Evolutionary conservation across 2,797 vertebrate species (phyloP).

Genomic region (Channa striata): DNA sequence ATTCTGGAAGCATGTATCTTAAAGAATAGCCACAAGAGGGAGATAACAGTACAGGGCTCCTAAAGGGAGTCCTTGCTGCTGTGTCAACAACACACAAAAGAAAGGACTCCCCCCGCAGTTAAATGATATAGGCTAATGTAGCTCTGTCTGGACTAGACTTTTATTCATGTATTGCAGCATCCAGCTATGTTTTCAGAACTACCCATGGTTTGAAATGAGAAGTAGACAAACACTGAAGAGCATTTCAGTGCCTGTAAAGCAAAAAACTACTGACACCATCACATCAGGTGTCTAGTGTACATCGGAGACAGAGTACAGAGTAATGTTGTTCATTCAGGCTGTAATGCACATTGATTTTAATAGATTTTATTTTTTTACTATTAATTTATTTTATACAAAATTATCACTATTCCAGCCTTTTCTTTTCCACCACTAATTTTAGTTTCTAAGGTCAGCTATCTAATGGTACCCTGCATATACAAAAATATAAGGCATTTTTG

Average conservation of each 20-base stretch:
- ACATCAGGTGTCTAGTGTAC: slow-evolving; percentile 14
- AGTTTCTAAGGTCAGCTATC: neutral
- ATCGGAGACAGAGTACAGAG: neutral
- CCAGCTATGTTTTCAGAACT: slow-evolving; percentile 8
- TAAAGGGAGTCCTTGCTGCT: slow-evolving; percentile 23
- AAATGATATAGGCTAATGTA: slow-evolving; percentile 9
- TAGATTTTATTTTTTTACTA: no score
- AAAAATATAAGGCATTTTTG: no score
- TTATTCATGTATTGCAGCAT: slow-evolving; percentile 1
- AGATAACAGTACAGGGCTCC: slow-evolving; percentile 31
- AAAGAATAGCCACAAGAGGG: slow-evolving; percentile 71
- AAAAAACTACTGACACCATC: slow-evolving; percentile 18
- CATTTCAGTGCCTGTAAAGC: neutral
- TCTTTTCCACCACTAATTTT: neutral
- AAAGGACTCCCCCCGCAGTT: slow-evolving; percentile 20
- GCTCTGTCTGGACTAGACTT: neutral
- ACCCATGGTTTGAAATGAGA: slow-evolving; percentile 17
- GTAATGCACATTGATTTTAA: slow-evolving; percentile 6
- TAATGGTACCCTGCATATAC: no score
- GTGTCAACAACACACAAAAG: slow-evolving; percentile 30
- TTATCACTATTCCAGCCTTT: no score
- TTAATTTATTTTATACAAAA: no score
- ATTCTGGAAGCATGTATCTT: no score
- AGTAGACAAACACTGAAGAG: neutral
- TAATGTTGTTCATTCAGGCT: slow-evolving; percentile 14